Percentiles rank a stretch among this genome's conserved stretches.
These are phyloP conservation scores for Hylaeus anthracinus DNA, from an alignment of 1,140 invertebrate species.

Conservation along the genomic window DNA sequence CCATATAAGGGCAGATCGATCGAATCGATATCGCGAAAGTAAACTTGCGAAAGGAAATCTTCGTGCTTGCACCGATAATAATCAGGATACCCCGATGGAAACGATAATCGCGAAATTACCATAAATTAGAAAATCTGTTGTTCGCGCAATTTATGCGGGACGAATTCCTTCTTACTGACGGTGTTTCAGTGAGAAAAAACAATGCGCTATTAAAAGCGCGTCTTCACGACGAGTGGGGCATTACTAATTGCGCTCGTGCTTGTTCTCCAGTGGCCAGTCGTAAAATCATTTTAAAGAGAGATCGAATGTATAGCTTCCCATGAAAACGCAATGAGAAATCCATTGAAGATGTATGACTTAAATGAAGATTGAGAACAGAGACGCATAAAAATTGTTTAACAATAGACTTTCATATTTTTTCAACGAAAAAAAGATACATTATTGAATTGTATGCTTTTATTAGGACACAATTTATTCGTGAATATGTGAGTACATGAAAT, in stretches of 20 bases:
- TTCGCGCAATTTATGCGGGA: conserved; percentile 27
- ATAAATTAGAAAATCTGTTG: conserved; percentile 49
- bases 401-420: too few relatives aligned
- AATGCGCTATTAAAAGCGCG: conserved; percentile 40
- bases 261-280: neutral
- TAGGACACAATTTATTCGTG: too few relatives aligned
- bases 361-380: neutral
- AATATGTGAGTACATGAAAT: too few relatives aligned
- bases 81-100: neutral
- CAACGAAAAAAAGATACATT: too few relatives aligned
- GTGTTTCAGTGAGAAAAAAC: neutral
- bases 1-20: neutral
- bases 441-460: too few relatives aligned
- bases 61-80: neutral
- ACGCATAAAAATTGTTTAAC: too few relatives aligned
- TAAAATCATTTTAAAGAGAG: neutral
- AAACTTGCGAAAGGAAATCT: conserved; percentile 1
- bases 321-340: neutral
- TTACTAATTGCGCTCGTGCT: conserved; percentile 18
- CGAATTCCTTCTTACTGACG: neutral
- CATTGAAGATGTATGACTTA: neutral
- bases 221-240: conserved; percentile 26
- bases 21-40: conserved; percentile 6
- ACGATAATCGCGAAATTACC: conserved; percentile 16
- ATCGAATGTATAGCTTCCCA: neutral